Evolutionary conservation across 2,113 vertebrate species (phyloP), one percentile per base, ranked within the genome.

Genomic region (Butorides virescens): DNA sequence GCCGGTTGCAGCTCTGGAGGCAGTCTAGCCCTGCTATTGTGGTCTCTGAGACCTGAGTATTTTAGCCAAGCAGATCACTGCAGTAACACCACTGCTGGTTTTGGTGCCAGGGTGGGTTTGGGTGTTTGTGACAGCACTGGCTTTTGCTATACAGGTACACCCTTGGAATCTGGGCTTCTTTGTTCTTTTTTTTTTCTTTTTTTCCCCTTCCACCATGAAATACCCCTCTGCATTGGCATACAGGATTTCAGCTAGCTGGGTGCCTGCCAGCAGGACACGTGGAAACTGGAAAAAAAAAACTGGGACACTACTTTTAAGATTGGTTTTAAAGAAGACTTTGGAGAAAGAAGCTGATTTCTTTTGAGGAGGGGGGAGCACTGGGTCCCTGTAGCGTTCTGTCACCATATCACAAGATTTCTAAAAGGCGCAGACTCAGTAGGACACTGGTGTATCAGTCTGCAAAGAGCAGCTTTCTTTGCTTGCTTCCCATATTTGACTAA

Each of bases 331-430:
- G 63, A 73, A 17, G 36, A 44, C 56, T 81, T 92, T 49, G 34
- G 82, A 66, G 44, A 67, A 86, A 82, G 30, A 92, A 88, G 32
- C 39, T 83, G 39, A 47, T 86, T 93, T 83, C 76, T 84, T 59
- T 75, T 78, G 42, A 68, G 1, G 0, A 80, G 79, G 49, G 53
- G 68, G 49, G 53, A 65, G 46, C 89, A 91, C 73, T 81, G 21
- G 49, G 62, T 93, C 56, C 88, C 76, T 91, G 82, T 76, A 61
- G 91, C 68, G 76, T 91, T 94, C 83, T 96, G 86, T 93, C 70
- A 86, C 83, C 62, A 5, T 81, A 72, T 96, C 91, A 96, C 95
- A 97, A 86, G 96, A 91, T 85, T 86, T 94, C 91, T 94, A 84
- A 93, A 96, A 95, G 80, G 61, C 94, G 92, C 62, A 87, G 73